Evolutionary conservation across 2,113 vertebrate genomes (phyloP), one percentile per base, ranked within the genome.

Genomic region (Macaca mulatta): DNA sequence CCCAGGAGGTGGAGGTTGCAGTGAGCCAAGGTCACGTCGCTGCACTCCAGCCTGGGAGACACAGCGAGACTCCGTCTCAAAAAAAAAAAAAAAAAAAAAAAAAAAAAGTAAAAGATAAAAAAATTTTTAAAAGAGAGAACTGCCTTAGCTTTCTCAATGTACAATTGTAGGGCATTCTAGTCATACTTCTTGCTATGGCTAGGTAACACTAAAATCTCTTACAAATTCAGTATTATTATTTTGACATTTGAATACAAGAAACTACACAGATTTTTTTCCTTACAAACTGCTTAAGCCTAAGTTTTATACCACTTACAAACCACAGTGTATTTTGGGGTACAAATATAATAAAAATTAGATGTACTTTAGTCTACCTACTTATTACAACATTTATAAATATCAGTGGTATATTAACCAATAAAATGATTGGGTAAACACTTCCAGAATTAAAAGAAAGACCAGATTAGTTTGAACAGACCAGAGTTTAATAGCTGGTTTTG

Each of bases 321-420:
- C 8, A 90, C 70, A 85, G 13, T 59, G 13, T 59, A 57, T 52
- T 90, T 93, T 59, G 52, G n/a, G n/a, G 25, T 35, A 77, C 10
- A 90, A 82, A 35, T 67, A 84, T 61, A 89, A 64, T 90, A 69
- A 48, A 95, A 89, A 79, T 45, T 69, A 83, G 81, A 82, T 52
- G 22, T 82, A 82, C 25, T 82, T 59, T 82, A 82, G 77, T 82
- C 40, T 90, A 82, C 40, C 55, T 93, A 77, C 40, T 45, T 69
- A 27, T 61, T 38, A 40, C 61, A 80, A 86, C 40, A 93, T 61
- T 77, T 81, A 75, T 23, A 93, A 95, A 81, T 38, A 43, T 52
- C 57, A 27, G 20, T 45, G 25, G 59, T 35, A 86, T 78, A 74
- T 69, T 32, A 94, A 38, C n/a, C 35, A 82, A 69, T 25, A 64